phyloP scores from a whole-genome alignment of 2,888 invertebrate genomes.

The Venustoraphidia nigricollis region DNA sequence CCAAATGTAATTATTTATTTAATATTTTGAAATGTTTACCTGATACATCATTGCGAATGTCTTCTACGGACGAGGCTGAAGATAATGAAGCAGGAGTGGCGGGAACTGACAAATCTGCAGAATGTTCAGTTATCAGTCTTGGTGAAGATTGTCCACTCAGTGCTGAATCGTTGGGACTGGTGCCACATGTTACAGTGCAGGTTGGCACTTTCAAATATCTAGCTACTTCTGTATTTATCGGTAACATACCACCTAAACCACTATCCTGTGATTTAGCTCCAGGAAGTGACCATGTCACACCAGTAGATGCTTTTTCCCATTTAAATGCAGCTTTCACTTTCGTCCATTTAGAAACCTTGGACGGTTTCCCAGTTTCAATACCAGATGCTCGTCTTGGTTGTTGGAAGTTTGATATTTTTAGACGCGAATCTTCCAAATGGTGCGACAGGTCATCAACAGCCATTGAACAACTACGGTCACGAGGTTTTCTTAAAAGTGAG shows the following conservation, averaged over 20 bases:
- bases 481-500: slow-evolving; percentile 37
- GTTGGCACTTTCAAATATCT: slow-evolving; percentile 35
- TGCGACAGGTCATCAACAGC: slow-evolving; percentile 38
- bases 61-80: slow-evolving; percentile 61
- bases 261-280: slow-evolving; percentile 28
- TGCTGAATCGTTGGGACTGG: slow-evolving; percentile 39
- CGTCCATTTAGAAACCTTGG: slow-evolving; percentile 74
- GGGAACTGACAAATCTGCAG: slow-evolving; percentile 35
- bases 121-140: slow-evolving; percentile 18
- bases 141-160: slow-evolving; percentile 28
- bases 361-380: slow-evolving; percentile 17
- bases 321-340: slow-evolving; percentile 79
- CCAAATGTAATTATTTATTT: no score
- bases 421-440: no score
- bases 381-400: slow-evolving; percentile 3
- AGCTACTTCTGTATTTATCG: slow-evolving; percentile 33
- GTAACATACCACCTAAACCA: slow-evolving; percentile 28
- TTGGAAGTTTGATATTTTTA: no score
- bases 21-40: slow-evolving; percentile 4
- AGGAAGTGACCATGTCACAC: slow-evolving; percentile 16
- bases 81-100: slow-evolving; percentile 49
- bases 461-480: slow-evolving; percentile 44
- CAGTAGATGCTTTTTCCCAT: slow-evolving; percentile 55
- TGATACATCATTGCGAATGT: slow-evolving; percentile 24
- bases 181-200: slow-evolving; percentile 22